These are phyloP conservation scores for Cerastoderma edule DNA, from an alignment of 2,888 invertebrate genomes.

Conservation along the genomic window DNA sequence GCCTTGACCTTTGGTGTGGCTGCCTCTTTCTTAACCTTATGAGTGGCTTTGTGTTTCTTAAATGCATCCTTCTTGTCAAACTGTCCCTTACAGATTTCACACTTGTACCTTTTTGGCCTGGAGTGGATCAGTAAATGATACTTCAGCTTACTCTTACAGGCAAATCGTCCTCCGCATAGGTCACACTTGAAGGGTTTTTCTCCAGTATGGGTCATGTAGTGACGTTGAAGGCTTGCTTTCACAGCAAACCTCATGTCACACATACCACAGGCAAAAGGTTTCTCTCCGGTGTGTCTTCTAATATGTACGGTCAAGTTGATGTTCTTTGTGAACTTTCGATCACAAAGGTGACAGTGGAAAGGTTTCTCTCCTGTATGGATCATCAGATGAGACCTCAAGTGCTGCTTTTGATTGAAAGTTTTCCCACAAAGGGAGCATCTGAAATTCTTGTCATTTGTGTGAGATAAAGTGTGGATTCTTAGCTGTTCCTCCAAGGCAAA, in stretches of 20 bases:
- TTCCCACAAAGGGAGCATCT: conserved; percentile 23
- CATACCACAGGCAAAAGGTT: conserved; percentile 17
- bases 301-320: conserved; percentile 15
- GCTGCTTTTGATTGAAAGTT: conserved; percentile 21
- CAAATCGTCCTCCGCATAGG: conserved; percentile 14
- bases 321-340: conserved; percentile 14
- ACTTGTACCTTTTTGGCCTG: conserved; percentile 7
- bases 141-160: conserved; percentile 14
- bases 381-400: conserved; percentile 17
- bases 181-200: conserved; percentile 22
- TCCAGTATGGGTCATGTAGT: conserved; percentile 22
- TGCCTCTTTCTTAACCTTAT: not conserved
- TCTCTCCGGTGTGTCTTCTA: conserved; percentile 19
- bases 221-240: conserved; percentile 8
- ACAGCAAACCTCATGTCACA: conserved; percentile 20
- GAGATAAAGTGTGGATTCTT: conserved; percentile 15
- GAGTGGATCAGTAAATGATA: conserved; percentile 13
- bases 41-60: conserved; percentile 15
- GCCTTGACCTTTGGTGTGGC: too few relatives aligned
- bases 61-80: conserved; percentile 19
- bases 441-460: conserved; percentile 17
- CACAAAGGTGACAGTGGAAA: conserved; percentile 15
- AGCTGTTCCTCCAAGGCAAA: conserved; percentile 22
- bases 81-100: conserved; percentile 5
- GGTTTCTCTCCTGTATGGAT: conserved; percentile 28